phyloP scores from a whole-genome alignment of 2,888 invertebrate species.

The Mythimna ferrago region DNA sequence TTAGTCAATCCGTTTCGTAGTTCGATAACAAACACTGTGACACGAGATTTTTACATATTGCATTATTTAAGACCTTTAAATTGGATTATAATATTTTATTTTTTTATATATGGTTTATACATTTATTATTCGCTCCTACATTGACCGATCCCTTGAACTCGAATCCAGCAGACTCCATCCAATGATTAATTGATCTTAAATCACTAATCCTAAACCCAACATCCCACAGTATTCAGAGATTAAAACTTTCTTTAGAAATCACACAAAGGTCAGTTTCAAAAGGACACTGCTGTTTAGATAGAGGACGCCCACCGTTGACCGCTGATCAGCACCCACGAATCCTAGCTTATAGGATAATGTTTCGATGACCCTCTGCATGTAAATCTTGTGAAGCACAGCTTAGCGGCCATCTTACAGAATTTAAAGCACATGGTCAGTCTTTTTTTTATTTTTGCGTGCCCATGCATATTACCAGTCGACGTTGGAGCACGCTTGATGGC shows the following conservation, averaged over 20 bases:
- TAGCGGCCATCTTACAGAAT: neutral
- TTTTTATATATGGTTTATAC: no score
- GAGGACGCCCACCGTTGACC: slow-evolving; percentile 31
- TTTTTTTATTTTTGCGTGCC: no score
- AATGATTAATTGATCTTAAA: neutral
- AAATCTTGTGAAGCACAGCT: slow-evolving; percentile 10
- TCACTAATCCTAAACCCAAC: neutral
- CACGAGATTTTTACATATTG: no score
- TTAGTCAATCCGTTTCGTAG: no score
- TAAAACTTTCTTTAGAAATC: neutral
- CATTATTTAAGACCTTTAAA: no score
- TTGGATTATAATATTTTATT: no score
- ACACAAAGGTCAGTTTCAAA: slow-evolving; percentile 11
- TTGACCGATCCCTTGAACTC: no score
- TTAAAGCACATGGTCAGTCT: neutral
- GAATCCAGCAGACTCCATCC: neutral
- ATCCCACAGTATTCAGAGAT: neutral
- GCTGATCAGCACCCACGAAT: slow-evolving; percentile 11
- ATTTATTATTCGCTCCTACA: no score
- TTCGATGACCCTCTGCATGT: slow-evolving; percentile 16
- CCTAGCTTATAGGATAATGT: slow-evolving; percentile 19
- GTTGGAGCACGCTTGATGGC: no score
- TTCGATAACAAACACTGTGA: no score
- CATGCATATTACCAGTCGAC: no score
- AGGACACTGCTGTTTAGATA: neutral